Base-by-base conservation (phyloP, 2,797 vertebrate species). In the Pseudomugil tenellus region DNA sequence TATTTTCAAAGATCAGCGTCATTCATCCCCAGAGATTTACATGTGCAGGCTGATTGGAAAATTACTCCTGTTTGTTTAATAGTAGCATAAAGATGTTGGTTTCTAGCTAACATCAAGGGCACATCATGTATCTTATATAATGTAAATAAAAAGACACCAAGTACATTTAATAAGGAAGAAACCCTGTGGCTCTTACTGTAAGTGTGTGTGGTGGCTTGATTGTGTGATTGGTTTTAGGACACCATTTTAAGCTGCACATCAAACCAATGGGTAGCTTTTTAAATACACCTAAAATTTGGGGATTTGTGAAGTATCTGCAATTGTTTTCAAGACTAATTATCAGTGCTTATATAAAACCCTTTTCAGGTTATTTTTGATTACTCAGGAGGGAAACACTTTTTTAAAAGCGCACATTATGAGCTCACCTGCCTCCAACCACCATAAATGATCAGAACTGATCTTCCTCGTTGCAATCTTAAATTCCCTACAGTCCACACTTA, bases 91-190 rank as follows among this genome's bases (percentile, higher is more conserved):
- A 81, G 75, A 57, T 77, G 64, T 81, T 88, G 67, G 77, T 81
- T 87, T 85, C 67, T 77, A 79, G 84, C 74, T 84, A 85, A 89
- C 68, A 76, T 84, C 70, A 83, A 88, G 74, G 84, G 83, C 83
- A 87, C 90, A 86, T 90, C 79, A 74, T 86, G 81, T 90, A 86
- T 90, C 83, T 86, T 83, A 90, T 80, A 90, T 80, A 23, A 83
- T 92, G 89, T 92, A 92, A 92, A 93, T 92, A 91, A 91, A 85
- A 76, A 84, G 81, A 67, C 83, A 91, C 84, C 57, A 72, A 80
- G 84, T 88, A 91, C 90, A 87, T 92, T 93, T 93, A 92, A 89
- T 91, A 90, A 87, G 76, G 67, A 88, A 76, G 32, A 85, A 79
- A 31, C 74, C 52, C 58, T 83, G 59, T 17, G 73, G 16, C 69